These are phyloP conservation scores for Synaphobranchus kaupii DNA, from an alignment of 2,797 vertebrate genomes.

Conservation along the genomic window DNA sequence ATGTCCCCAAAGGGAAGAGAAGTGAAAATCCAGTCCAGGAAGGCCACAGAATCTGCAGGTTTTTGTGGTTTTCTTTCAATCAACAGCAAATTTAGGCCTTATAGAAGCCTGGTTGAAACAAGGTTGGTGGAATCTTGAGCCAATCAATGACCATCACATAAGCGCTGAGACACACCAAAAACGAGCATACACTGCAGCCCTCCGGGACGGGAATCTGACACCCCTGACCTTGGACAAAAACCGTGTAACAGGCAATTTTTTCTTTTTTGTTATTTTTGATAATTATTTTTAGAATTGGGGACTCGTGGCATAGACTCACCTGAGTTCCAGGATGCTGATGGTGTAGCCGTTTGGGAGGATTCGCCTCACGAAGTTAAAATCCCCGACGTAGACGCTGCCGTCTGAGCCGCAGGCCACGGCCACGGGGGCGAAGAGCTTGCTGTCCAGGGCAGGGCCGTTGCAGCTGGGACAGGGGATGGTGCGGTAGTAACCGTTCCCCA, in stretches of 20 bases:
- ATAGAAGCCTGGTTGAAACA: not conserved
- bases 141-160: not conserved
- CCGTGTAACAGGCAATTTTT: not conserved
- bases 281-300: not conserved
- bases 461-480: constrained; percentile 91
- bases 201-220: not conserved
- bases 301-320: constrained; percentile 69
- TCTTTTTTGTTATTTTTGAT: not conserved
- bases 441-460: constrained; percentile 83
- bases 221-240: not conserved
- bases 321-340: constrained; percentile 88
- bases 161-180: not conserved
- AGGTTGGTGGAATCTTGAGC: not conserved
- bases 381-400: constrained; percentile 92
- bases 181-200: not conserved
- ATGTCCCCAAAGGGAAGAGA: not conserved
- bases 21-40: not conserved
- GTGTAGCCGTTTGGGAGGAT: constrained; percentile 90
- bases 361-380: constrained; percentile 94
- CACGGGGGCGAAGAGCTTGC: constrained; percentile 93
- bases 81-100: not conserved
- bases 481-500: constrained; percentile 94
- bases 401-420: constrained; percentile 90
- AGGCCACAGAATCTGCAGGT: not conserved
- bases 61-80: not conserved